Base-by-base conservation (phyloP, 2,888 invertebrate species). In the Lymantria dispar region DNA sequence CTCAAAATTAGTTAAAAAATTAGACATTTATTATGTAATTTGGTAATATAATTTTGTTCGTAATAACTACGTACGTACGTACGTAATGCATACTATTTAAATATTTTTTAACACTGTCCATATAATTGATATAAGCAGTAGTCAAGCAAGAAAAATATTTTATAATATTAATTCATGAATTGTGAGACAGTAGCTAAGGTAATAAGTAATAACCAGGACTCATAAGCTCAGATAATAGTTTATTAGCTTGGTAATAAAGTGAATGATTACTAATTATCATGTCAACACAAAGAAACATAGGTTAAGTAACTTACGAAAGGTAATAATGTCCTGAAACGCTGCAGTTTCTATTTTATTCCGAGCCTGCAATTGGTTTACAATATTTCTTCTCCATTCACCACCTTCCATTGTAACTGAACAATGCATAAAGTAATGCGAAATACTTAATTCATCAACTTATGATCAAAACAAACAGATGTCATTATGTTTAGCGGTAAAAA, bases 261-360 rank as follows among this genome's bases (percentile, higher is more conserved):
- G 15, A 41, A 56, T 11, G 53, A 58, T 59, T 62, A 56, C 43
- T 53, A 60, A 52, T 45, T 43, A 61, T 48, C 49, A 61, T 68
- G 69, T 72, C 70, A 77, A 73, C 71, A 74, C 70, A 74, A 74
- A 72, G 67, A 62, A 48, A 44, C 56, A 47, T 66, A 83, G 83
- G 85, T 86, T 86, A 85, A 69, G 76, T 76, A 77, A 93, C 96
- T 94, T 93, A 97, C 97, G 96, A 85, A 96, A 94, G 64, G 93
- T 85, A 69, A 97, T 95, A 58, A 97, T 93, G 75, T 97, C 97
- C 68, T 95, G 94, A 83, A 96, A 97, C 70, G 94, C 94, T 54
- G 93, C 85, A 15, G 95, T 94, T 90, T 97, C 95, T 56, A 92
- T 92, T 83, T 93, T 95, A 83, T 97, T 96, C 74, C 97, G 92